Percentiles rank a stretch among this genome's conserved stretches.
phyloP scores from a whole-genome alignment of 2,113 vertebrate species.

The Struthio camelus region DNA sequence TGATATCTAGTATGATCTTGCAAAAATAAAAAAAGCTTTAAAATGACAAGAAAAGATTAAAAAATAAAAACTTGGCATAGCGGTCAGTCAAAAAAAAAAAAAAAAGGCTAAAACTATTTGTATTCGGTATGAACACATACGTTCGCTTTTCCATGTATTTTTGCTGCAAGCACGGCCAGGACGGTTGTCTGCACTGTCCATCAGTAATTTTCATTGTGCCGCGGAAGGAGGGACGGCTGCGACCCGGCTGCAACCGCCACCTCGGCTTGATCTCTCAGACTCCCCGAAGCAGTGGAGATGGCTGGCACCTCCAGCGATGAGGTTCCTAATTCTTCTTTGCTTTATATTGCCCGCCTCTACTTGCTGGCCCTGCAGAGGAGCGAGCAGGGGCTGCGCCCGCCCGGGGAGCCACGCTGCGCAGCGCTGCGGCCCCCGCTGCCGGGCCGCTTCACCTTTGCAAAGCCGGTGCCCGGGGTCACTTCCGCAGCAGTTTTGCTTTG shows the following conservation, averaged over 20 bases:
- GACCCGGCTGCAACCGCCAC: no score
- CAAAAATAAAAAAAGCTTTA: accelerated
- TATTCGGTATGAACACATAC: accelerated
- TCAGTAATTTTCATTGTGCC: no score
- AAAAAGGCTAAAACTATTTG: not conserved
- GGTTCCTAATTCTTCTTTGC: not conserved
- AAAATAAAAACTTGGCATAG: not conserved
- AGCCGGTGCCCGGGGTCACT: not conserved
- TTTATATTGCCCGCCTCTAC: not conserved
- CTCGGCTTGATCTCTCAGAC: no score
- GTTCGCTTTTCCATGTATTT: accelerated
- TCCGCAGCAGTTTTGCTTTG: not conserved
- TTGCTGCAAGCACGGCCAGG: not conserved
- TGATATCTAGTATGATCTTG: no score
- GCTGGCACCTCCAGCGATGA: no score
- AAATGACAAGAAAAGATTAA: not conserved
- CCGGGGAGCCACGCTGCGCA: no score
- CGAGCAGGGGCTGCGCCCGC: not conserved
- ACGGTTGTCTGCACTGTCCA: not conserved
- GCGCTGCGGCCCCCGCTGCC: no score
- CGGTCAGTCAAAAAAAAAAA: not conserved
- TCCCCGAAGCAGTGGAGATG: no score
- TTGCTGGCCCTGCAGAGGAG: not conserved
- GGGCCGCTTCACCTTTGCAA: not conserved
- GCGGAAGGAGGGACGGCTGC: no score